Conservation (phyloP, 2,113 vertebrate genomes). For the Actinemys pallida region DNA sequence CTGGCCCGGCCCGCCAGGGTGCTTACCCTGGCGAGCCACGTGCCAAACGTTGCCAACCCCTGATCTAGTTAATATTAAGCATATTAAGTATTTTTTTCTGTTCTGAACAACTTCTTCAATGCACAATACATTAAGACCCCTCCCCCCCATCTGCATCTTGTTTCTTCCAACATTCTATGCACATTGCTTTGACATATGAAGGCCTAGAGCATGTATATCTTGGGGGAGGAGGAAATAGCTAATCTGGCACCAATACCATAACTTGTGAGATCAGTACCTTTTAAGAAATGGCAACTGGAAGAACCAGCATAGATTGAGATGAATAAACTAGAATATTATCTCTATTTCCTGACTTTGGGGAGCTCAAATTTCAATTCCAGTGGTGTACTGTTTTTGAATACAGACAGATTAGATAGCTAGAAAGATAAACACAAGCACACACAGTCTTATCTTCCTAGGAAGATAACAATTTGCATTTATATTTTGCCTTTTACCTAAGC, state of each 20-base stretch:
- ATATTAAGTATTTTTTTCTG: neutral
- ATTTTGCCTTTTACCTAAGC: neutral
- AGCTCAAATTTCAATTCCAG: neutral
- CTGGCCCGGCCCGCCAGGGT: no score
- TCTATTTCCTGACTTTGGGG: neutral
- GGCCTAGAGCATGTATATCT: neutral
- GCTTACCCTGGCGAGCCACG: no score
- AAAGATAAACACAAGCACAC: neutral
- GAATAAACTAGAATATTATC: neutral
- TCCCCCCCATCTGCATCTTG: neutral
- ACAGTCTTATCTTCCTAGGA: neutral
- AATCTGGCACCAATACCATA: neutral
- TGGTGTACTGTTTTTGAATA: neutral
- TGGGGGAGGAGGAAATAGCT: neutral
- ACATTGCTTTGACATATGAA: neutral
- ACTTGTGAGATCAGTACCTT: neutral
- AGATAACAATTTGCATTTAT: neutral
- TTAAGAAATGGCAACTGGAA: neutral
- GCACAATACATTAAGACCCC: neutral
- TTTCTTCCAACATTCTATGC: neutral
- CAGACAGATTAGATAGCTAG: neutral
- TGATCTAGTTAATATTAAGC: neutral
- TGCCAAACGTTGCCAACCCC: no score
- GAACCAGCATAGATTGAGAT: neutral
- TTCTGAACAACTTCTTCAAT: neutral